Evolutionary conservation across 2,113 vertebrate genomes (phyloP), one percentile per base, ranked within the genome.

Genomic region (Bujurquina vittata): DNA sequence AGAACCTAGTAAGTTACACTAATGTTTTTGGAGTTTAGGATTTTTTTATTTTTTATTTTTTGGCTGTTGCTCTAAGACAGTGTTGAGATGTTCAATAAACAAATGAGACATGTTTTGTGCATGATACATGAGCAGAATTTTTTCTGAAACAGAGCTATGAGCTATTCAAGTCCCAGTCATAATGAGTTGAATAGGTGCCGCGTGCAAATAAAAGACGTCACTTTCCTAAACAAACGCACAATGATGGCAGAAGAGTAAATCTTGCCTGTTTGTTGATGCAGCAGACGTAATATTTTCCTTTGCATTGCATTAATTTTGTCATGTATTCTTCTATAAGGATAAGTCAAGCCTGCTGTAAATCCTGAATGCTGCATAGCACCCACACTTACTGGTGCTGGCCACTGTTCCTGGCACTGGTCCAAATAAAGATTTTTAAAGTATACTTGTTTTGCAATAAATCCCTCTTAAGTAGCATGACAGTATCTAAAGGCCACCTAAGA

Each of bases 401-500:
- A 35, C 40, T 35, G 75, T 77, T 74, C 82, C 91, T 93, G 93
- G 92, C 86, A 55, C 9, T 40, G 40, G 46, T 77, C 84, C 91
- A 84, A 77, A 75, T 91, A 92, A 94, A 89, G 89, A 90, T 92
- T 93, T 90, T 89, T 81, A 82, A 89, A 91, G 89, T 90, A 69
- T 77, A 80, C 86, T 92, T 90, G 87, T 91, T 91, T 93, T 82
- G 84, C 85, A 87, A 89, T 94, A 92, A 94, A 94, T 93, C 85
- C 85, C 84, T 20, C 83, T 89, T 94, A 92, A 94, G 87, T 85
- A 89, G 86, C 29, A 10, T 89, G 86, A 93, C 91, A 90, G 82
- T 95, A 93, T 93, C 90, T 77, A 92, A 93, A 93, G 90, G 88
- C 92, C 91, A 90, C 84, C 79, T 73, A 72, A 79, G 75, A 55